Conservation (phyloP, 2,888 invertebrate species). For the Alloplasta piceator region DNA sequence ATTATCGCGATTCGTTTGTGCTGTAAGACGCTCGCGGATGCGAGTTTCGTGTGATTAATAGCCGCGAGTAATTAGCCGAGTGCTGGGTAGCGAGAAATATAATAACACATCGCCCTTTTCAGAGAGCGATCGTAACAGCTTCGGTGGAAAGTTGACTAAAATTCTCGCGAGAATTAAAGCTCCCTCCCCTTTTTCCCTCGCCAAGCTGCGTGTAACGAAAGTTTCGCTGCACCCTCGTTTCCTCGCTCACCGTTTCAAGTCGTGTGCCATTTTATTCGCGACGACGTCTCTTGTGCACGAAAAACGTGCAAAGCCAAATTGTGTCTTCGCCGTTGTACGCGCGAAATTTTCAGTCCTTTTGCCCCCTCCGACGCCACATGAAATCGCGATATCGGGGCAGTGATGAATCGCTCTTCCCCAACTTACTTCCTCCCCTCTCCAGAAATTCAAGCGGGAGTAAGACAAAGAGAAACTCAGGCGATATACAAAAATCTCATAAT, state of each 20-base stretch:
- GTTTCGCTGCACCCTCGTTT: conserved; percentile 32
- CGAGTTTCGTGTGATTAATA: conserved; percentile 62
- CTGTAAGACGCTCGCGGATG: not conserved
- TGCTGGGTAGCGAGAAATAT: conserved; percentile 20
- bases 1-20: conserved; percentile 47
- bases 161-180: conserved; percentile 52
- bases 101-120: conserved; percentile 6
- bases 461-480: conserved; percentile 17
- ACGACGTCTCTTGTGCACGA: conserved; percentile 10
- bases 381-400: conserved; percentile 63
- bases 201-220: conserved; percentile 45
- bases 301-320: conserved; percentile 56
- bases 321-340: conserved; percentile 47
- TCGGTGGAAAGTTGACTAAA: conserved; percentile 54
- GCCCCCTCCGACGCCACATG: conserved; percentile 32
- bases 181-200: conserved; percentile 6
- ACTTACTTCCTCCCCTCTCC: conserved; percentile 21
- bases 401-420: conserved; percentile 62
- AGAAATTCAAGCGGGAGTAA: not conserved
- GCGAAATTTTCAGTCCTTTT: conserved; percentile 37
- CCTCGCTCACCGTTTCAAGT: conserved; percentile 4
- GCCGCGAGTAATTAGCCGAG: conserved; percentile 58
- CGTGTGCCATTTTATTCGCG: conserved; percentile 31
- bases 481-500: conserved; percentile 60
- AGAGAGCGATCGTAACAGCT: conserved; percentile 54